Evolutionary conservation across 2,888 invertebrate genomes (phyloP), one percentile per base, ranked within the genome.

Genomic region (Ophion obscuratus): DNA sequence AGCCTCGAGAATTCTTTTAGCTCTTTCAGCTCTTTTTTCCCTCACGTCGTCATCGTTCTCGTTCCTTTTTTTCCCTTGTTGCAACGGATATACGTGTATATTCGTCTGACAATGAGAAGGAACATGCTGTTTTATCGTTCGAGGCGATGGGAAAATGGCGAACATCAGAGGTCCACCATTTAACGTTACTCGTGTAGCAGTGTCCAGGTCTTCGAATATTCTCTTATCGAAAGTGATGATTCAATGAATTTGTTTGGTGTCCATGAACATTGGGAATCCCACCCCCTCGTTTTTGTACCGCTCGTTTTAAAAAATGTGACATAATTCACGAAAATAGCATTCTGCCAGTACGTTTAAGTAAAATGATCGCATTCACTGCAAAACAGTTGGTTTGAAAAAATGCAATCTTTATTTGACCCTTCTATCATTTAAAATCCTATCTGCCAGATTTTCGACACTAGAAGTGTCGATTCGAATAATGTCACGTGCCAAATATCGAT

Each of bases 1-100:
- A 86, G 68, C 71, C 76, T 68, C 76, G 20, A 40, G 79, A 79
- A 66, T 74, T 82, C 83, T 70, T 71, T 71, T n/a, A 36, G 31
- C 40, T 47, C 11, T 62, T 64, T 59, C 67, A n/a, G 68, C 68
- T 75, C 74, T 53, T 83, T 81, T 66, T 64, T 81, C 24, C 36
- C 27, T 27, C 24, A 17, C 36, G 36, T 61, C 47, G 47, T 67
- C 62, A 62, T 40, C 67, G 27, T 79, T 70, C 36, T 83, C 27
- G 64, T 61, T 40, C n/a, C 31, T 77, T 70, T 68, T 68, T 75
- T 17, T 61, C 14, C 20, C 10, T 36, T 53, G 5, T 53, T 53
- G 14, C 5, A 4, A 17, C 5, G 5, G 2, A 17, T 53, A 17
- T 53, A 53, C 53, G 17, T 53, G 17, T 53, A 53, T 17, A 53